Base-by-base conservation (phyloP, 2,797 vertebrate species). In the Oreortyx pictus region DNA sequence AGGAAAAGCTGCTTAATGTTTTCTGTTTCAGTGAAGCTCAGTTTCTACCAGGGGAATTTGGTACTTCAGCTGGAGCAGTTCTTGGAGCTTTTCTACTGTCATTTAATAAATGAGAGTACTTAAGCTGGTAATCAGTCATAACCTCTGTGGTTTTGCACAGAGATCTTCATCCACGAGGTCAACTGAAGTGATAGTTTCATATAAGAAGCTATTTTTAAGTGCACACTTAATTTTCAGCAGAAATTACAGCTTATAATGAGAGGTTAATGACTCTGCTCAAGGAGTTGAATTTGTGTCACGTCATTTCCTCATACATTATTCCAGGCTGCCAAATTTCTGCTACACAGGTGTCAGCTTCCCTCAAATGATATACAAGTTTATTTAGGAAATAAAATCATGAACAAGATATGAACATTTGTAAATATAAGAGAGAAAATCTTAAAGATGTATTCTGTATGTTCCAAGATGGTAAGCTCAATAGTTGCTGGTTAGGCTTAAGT, bases 51-150 rank as follows among this genome's bases (percentile, higher is more conserved):
- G 44, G 43, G 37, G 46, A 86, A 68, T 85, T 77, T 59, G 23
- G 25, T 77, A n/a, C 78, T 85, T 77, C 33, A 89, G 2, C 22
- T 67, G 29, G 35, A 85, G 25, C 8, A 39, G 52, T 33, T 85
- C 43, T 74, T 54, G 46, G 44, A 74, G 14, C 8, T 82, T 79
- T 86, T 72, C 49, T 39, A 56, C 44, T 31, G 3, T 50, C 33
- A 46, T 84, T 85, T 90, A 92, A 75, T 65, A 90, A 82, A 83
- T 62, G 5, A 47, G 9, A 46, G 43, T 37, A 46, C 68, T 94
- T 82, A 62, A 65, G 13, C 23, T 85, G 61, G 25, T 61, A 39
- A 90, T 85, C 37, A 61, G 54, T 65, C 82, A 59, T 65, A 83
- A 72, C 27, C 60, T 80, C 65, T 82, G 33, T 20, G 59, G 46